Percentiles rank a stretch among this genome's conserved stretches.
These are phyloP conservation scores for Platycercus adscitus DNA, from an alignment of 2,113 vertebrate species.

Conservation along the genomic window DNA sequence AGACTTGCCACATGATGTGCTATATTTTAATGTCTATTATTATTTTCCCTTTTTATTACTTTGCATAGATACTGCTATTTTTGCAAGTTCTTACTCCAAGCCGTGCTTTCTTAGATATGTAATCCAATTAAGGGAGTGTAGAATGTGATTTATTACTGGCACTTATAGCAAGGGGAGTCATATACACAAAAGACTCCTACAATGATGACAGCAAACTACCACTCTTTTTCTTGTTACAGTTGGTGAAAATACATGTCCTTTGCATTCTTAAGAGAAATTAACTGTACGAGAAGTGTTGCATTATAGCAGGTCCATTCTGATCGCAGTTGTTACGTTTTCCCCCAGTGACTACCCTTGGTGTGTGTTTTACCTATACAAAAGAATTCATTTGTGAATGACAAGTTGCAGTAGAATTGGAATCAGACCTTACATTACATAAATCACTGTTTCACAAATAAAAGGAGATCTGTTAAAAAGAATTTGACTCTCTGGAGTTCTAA, in stretches of 20 bases:
- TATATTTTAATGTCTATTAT: background rate
- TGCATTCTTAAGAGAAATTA: background rate
- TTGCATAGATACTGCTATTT: background rate
- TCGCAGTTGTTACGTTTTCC: background rate
- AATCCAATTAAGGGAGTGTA: background rate
- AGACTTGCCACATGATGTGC: background rate
- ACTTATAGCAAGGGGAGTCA: background rate
- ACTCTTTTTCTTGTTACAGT: background rate
- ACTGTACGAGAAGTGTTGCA: background rate
- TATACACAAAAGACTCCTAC: background rate
- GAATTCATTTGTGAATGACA: background rate
- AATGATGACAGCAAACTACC: background rate
- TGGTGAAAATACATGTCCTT: background rate
- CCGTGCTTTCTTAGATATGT: background rate
- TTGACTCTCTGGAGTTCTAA: background rate
- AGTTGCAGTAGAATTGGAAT: background rate
- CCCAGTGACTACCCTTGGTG: background rate
- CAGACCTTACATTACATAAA: background rate
- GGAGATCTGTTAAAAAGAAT: background rate
- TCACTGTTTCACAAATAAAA: background rate
- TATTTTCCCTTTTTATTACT: background rate
- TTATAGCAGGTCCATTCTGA: background rate
- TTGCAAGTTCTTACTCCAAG: background rate
- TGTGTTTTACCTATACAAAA: background rate
- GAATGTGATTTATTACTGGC: conserved; percentile 6